Conservation (phyloP, 2,888 invertebrate species). For the Capitulum mitella region DNA sequence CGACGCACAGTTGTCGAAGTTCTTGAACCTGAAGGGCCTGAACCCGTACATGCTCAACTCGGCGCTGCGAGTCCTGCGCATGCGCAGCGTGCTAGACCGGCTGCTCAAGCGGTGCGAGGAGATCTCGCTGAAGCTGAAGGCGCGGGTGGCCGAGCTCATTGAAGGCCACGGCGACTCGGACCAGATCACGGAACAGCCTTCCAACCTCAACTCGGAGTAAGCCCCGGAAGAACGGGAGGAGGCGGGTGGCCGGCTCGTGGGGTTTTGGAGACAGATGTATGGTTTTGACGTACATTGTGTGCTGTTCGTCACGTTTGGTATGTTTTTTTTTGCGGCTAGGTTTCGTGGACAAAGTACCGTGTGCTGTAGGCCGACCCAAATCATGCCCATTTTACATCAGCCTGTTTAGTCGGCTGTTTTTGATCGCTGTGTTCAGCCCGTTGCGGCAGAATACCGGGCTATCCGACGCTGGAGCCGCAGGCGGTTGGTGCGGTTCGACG, state of each 20-base stretch:
- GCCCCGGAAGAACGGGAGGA: constrained; percentile 37
- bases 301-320: constrained; percentile 19
- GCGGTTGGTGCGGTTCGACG: too few relatives aligned
- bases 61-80: constrained; percentile 58
- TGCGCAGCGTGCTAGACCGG: constrained; percentile 65
- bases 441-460: too few relatives aligned
- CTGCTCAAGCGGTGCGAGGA: constrained; percentile 80
- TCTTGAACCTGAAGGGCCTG: constrained; percentile 60
- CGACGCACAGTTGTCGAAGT: too few relatives aligned
- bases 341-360: not conserved
- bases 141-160: constrained; percentile 67
- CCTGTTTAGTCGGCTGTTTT: too few relatives aligned
- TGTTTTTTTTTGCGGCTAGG: not conserved
- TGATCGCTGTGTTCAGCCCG: too few relatives aligned
- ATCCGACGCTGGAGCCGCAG: too few relatives aligned
- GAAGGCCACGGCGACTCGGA: constrained; percentile 45
- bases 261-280: too few relatives aligned
- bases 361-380: too few relatives aligned
- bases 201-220: constrained; percentile 57
- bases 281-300: not conserved
- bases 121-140: constrained; percentile 69
- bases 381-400: too few relatives aligned
- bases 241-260: too few relatives aligned
- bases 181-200: constrained; percentile 63
- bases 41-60: constrained; percentile 72